Percentiles rank a stretch among this genome's conserved stretches.
These are phyloP conservation scores for Dinothrombium tinctorium DNA, from an alignment of 1,140 invertebrate genomes.

Conservation along the genomic window DNA sequence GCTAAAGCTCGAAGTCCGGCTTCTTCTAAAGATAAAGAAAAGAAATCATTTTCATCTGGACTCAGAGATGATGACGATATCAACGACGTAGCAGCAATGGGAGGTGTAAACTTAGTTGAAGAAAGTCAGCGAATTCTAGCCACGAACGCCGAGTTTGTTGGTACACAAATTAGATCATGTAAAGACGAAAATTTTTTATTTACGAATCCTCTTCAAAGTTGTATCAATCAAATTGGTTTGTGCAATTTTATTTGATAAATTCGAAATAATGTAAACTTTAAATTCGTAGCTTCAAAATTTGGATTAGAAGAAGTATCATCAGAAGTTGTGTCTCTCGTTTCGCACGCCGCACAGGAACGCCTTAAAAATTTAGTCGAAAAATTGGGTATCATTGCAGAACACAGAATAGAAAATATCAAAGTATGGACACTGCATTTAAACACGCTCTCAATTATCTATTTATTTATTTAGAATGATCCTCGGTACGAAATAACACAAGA, in stretches of 20 bases:
- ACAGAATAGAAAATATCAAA: constrained; percentile 70
- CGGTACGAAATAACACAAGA: constrained; percentile 73
- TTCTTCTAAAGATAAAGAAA: constrained; percentile 33
- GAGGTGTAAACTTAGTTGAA: constrained; percentile 90
- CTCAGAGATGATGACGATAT: constrained; percentile 69
- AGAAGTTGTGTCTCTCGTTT: constrained; percentile 71
- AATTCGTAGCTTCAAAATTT: constrained; percentile 36
- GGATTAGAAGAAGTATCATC: constrained; percentile 61
- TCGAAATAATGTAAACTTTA: background rate
- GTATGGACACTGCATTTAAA: constrained; percentile 22
- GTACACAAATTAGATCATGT: constrained; percentile 80
- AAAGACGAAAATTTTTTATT: constrained; percentile 81
- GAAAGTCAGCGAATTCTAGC: constrained; percentile 84
- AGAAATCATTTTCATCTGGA: constrained; percentile 17
- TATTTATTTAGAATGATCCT: constrained; percentile 38
- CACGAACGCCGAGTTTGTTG: constrained; percentile 68
- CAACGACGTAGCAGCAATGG: constrained; percentile 96
- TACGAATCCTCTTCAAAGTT: constrained; percentile 43
- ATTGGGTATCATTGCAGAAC: constrained; percentile 75
- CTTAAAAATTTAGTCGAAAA: constrained; percentile 78
- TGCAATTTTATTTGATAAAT: constrained; percentile 8
- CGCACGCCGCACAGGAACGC: constrained; percentile 81
- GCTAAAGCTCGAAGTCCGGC: constrained; percentile 1
- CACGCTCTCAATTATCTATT: background rate
- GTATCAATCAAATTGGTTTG: constrained; percentile 47